These are phyloP conservation scores for Toxonevra muliebris DNA, from an alignment of 2,888 invertebrate genomes.

Conservation along the genomic window DNA sequence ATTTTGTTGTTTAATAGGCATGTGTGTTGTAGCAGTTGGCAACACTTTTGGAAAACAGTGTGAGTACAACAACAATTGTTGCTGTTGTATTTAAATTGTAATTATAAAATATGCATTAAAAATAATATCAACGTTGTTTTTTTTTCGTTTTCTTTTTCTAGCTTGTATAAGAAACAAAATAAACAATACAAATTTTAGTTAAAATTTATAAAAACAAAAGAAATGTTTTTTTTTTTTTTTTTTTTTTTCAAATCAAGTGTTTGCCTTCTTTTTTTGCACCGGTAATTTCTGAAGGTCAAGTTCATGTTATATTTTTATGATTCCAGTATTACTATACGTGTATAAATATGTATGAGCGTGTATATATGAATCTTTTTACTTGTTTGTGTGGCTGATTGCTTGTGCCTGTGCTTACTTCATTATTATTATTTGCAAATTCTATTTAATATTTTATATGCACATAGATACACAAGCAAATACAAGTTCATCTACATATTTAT, in stretches of 20 bases:
- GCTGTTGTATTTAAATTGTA: too few relatives aligned
- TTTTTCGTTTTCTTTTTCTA: background rate
- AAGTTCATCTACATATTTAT: background rate
- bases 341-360: too few relatives aligned
- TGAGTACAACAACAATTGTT: too few relatives aligned
- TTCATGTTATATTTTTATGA: conserved; percentile 47
- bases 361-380: background rate
- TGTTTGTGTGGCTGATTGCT: conserved; percentile 15
- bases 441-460: conserved; percentile 19
- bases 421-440: conserved; percentile 1
- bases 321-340: background rate
- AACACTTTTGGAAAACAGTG: too few relatives aligned
- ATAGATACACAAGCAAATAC: background rate
- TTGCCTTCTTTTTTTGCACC: conserved; percentile 23
- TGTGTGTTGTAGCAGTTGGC: too few relatives aligned
- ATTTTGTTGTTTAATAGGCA: too few relatives aligned
- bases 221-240: too few relatives aligned
- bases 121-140: background rate
- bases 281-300: conserved; percentile 48
- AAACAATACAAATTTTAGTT: too few relatives aligned
- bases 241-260: too few relatives aligned
- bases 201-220: too few relatives aligned
- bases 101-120: background rate
- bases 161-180: too few relatives aligned
- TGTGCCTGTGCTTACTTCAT: background rate